A percentile compares a stretch with the other conserved stretches of the same genome.
Evolutionary conservation across 2,113 vertebrate species (phyloP).

Genomic region (Caloenas nicobarica): DNA sequence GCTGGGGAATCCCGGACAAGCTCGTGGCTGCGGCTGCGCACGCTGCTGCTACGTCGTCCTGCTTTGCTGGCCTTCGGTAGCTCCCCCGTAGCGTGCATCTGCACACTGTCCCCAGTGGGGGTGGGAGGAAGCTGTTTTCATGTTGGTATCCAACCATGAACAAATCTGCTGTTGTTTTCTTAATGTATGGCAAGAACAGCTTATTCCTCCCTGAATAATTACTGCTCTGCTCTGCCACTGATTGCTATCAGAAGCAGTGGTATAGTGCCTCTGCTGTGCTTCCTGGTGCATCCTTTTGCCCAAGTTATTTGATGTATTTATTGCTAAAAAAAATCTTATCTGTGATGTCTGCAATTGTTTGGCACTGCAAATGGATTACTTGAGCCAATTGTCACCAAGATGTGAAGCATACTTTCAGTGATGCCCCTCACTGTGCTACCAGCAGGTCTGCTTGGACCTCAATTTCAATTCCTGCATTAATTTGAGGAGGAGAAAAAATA

Average conservation of each 20-base stretch:
- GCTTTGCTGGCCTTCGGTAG: not conserved
- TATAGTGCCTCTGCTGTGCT: accelerated
- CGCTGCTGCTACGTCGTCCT: not conserved
- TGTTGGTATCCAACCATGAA: not conserved
- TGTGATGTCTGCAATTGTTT: not conserved
- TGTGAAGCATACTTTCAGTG: not conserved
- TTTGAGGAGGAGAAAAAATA: not conserved
- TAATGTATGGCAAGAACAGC: not conserved
- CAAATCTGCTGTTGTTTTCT: constrained; percentile 22
- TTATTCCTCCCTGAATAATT: not conserved
- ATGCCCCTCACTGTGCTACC: not conserved
- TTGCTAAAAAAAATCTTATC: not conserved
- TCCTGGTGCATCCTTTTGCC: not conserved
- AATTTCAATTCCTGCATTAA: not conserved
- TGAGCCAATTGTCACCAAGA: not conserved
- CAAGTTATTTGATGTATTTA: not conserved
- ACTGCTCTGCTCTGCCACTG: not conserved
- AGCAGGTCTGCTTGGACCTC: not conserved
- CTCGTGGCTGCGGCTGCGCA: accelerated
- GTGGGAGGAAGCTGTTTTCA: not conserved
- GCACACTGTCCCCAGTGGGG: accelerated
- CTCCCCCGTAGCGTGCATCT: accelerated
- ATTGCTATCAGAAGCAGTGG: not conserved
- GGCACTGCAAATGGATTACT: not conserved
- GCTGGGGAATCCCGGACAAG: not conserved